These are phyloP conservation scores for Canis aureus DNA, from an alignment of 2,113 vertebrate species.

Conservation along the genomic window DNA sequence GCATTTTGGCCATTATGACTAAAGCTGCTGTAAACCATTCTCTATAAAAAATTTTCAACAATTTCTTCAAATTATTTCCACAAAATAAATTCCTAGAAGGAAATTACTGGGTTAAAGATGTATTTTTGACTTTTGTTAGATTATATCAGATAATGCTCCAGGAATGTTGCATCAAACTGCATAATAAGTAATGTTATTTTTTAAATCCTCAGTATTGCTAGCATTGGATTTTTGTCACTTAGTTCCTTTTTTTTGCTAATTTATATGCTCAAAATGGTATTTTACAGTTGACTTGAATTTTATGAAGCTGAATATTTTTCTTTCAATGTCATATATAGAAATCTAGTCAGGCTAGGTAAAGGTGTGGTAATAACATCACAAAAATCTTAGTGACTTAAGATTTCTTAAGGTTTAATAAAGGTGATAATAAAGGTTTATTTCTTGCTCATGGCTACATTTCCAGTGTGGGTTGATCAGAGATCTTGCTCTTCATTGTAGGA, in stretches of 20 bases:
- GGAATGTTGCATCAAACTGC: neutral
- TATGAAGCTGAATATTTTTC: constrained; percentile 26
- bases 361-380: neutral
- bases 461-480: no score
- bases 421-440: neutral
- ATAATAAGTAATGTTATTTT: neutral
- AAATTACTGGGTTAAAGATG: neutral
- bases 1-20: neutral
- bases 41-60: neutral
- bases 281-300: neutral
- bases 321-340: constrained; percentile 4
- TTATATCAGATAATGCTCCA: neutral
- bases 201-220: neutral
- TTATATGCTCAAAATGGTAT: constrained; percentile 10
- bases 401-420: no score
- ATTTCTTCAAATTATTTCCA: constrained; percentile 23
- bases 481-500: neutral
- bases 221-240: neutral
- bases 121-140: neutral
- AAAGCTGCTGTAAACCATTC: neutral
- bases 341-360: neutral
- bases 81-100: neutral
- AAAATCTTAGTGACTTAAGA: neutral
- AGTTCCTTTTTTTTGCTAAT: neutral
- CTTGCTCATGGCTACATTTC: neutral